Conservation (phyloP, 2,888 invertebrate species). For the Nemapogon koenigi region DNA sequence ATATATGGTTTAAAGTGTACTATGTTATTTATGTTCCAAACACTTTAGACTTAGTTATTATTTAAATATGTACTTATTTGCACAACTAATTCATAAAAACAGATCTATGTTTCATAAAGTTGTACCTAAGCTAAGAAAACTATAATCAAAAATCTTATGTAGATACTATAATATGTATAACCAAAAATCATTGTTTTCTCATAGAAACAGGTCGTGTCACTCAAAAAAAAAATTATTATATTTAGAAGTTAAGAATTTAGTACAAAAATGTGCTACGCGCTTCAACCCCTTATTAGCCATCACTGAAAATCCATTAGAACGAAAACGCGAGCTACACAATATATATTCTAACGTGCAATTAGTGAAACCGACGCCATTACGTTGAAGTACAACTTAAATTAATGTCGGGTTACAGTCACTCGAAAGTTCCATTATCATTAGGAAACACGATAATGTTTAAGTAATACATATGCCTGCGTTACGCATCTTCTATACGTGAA, state of each 20-base stretch:
- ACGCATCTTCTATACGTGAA: no score
- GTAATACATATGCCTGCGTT: slow-evolving; percentile 4
- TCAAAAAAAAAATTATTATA: no score
- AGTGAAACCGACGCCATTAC: slow-evolving; percentile 60
- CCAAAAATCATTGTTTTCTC: no score
- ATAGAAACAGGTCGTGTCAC: no score
- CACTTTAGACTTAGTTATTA: not conserved
- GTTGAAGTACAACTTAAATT: slow-evolving; percentile 56
- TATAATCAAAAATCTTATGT: no score
- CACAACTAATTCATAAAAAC: not conserved
- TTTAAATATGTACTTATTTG: no score
- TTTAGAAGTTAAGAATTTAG: no score
- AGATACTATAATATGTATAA: no score
- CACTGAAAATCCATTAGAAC: slow-evolving; percentile 47
- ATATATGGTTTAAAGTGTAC: not conserved
- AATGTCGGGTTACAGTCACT: slow-evolving; percentile 59
- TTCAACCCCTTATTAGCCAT: slow-evolving; percentile 7
- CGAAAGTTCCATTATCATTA: slow-evolving; percentile 62
- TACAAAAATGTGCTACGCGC: not conserved
- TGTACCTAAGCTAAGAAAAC: no score
- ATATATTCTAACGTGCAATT: slow-evolving; percentile 59
- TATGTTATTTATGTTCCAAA: not conserved
- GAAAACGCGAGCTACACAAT: slow-evolving; percentile 42
- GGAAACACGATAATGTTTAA: slow-evolving; percentile 41
- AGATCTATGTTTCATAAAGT: not conserved